Evolutionary conservation across 2,888 invertebrate species (phyloP), one percentile per base, ranked within the genome.

Genomic region (Drosophila hawaiiensis): DNA sequence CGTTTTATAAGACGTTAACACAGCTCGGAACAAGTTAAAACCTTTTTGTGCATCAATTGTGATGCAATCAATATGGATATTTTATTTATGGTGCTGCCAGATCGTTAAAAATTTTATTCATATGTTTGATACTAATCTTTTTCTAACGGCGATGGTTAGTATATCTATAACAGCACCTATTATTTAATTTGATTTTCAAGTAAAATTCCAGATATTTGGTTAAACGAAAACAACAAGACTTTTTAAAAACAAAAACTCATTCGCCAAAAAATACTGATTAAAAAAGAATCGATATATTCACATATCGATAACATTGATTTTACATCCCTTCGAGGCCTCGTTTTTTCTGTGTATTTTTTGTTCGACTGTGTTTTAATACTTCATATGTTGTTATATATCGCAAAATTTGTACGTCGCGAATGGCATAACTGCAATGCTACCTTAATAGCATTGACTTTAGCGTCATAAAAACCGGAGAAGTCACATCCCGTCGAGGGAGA

Each of bases 21-120:
- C 9, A 54, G 22, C 16, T 4, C 16, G 10, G 58, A 58, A 56
- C 31, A 66, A 80, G 35, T 64, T 55, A 52, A 54, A 55, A 69
- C 66, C 68, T 64, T 73, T 58, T 59, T 50, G 50, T 47, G 29
- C 33, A 63, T 49, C 49, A 80, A 58, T 69, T 88, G 91, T 91
- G 92, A 91, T 91, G 91, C 90, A 91, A 91, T 84, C 87, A 89
- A 78, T 25, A 85, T 53, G 60, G 66, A 73, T 35, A 67, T 62
- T 59, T 70, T 78, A 56, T 79, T 74, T 69, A 52, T 33, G 39
- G 72, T 31, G 84, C 54, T 74, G 71, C 73, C 80, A 68, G 35
- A 68, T 29, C 1, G 49, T 31, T 31, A 31, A 31, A 16, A 53
- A 56, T 63, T 22, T 14, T 29, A 50, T 28, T 41, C 28, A 41